Evolutionary conservation across 2,797 vertebrate genomes (phyloP), one percentile per base, ranked within the genome.

Genomic region (Bradypus variegatus): DNA sequence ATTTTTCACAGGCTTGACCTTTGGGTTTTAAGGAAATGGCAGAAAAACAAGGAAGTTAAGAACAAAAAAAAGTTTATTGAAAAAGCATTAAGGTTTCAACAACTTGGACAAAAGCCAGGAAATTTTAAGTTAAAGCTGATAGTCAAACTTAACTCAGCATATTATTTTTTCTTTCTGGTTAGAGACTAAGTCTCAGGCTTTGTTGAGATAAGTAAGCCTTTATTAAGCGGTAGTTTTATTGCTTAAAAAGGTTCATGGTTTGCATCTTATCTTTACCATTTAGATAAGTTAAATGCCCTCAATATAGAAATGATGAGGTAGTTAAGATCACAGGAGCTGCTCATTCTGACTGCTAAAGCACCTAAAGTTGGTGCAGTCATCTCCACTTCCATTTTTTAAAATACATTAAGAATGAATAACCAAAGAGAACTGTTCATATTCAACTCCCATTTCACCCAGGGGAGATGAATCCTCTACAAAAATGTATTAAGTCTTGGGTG

Each of bases 41-140:
- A 95, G 76, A 94, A 95, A 95, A 96, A 94, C 76, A 95, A 94
- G 69, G 85, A 95, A 96, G 88, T 80, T 50, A 16, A 76, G 33
- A 50, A 55, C n/a, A 38, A 88, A 94, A 94, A 81, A 53, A 93
- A 93, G 64, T 65, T 91, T 81, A 88, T 3, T 86, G 78, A 84
- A 95, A 92, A 88, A 93, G 33, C 60, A 94, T 88, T 84, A 93
- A 88, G 41, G 78, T 31, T 91, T 90, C 75, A 93, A 86, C 18
- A 94, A 92, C 60, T 88, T 85, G 90, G 92, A 94, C 48, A 78
- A 87, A 92, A 85, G 85, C 87, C 93, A 95, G 77, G 67, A 69
- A 92, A 93, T 25, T 92, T 88, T 91, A 95, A 95, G 58, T 95
- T 85, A 81, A 86, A 94, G 60, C 72, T 90, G 72, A 94, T 36